phyloP scores from a whole-genome alignment of 2,888 invertebrate genomes.

The Parnassius glacialis region DNA sequence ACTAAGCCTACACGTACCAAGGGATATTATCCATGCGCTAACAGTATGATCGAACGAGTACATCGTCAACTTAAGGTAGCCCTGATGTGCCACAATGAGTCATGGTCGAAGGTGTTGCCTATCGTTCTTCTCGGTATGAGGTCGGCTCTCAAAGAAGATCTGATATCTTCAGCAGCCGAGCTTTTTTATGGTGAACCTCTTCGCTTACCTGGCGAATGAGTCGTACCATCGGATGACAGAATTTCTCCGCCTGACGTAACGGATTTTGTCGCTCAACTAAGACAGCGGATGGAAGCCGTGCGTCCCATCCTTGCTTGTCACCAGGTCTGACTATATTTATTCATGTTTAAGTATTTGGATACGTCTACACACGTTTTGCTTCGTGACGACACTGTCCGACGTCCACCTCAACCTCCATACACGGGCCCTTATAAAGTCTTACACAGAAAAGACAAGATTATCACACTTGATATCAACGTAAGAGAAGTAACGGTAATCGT shows the following conservation, averaged over 20 bases:
- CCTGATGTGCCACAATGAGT: conserved; percentile 36
- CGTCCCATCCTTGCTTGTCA: conserved; percentile 18
- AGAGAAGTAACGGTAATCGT: too few relatives aligned
- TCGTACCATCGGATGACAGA: background rate
- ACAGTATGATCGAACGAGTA: conserved; percentile 31
- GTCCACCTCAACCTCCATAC: too few relatives aligned
- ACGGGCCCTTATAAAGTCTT: conserved; percentile 3
- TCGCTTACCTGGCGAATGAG: conserved; percentile 28
- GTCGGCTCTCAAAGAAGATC: conserved; percentile 28
- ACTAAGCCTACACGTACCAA: conserved; percentile 24
- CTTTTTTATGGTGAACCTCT: conserved; percentile 28
- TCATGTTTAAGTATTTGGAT: too few relatives aligned
- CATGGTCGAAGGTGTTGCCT: conserved; percentile 24
- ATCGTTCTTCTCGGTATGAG: conserved; percentile 30
- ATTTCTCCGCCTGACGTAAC: background rate
- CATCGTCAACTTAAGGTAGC: conserved; percentile 35
- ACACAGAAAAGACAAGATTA: too few relatives aligned
- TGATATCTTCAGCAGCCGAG: conserved; percentile 24
- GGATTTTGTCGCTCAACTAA: conserved; percentile 6
- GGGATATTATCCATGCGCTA: conserved; percentile 28
- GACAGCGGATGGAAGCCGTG: conserved; percentile 8
- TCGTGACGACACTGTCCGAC: too few relatives aligned
- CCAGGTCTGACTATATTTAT: background rate
- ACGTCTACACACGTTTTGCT: background rate
- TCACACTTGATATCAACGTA: too few relatives aligned